Evolutionary conservation across 2,113 vertebrate species (phyloP).

Genomic region (Bambusicola thoracicus): DNA sequence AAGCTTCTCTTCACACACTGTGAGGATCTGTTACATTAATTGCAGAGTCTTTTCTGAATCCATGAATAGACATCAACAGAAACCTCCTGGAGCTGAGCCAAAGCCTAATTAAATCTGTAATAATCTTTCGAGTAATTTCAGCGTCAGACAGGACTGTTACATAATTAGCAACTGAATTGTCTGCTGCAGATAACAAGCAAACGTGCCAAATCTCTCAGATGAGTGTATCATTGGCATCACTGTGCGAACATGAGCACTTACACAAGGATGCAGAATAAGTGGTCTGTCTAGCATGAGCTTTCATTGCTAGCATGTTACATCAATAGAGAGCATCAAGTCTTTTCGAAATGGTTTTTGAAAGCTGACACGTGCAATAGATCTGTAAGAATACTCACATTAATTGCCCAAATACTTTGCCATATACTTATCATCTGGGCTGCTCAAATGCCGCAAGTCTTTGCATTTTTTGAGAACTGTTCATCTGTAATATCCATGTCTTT

Average conservation of each 20-base stretch:
- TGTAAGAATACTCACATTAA: not conserved
- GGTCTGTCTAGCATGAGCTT: not conserved
- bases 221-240: not conserved
- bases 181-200: not conserved
- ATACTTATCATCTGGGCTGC: not conserved
- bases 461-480: not conserved
- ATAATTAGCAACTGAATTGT: not conserved
- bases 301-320: not conserved
- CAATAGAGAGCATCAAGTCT: not conserved
- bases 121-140: not conserved
- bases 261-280: not conserved
- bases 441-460: not conserved
- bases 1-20: not conserved
- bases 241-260: not conserved
- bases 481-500: not conserved
- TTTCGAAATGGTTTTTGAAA: not conserved
- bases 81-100: constrained; percentile 29
- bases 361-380: not conserved
- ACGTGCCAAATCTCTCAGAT: not conserved
- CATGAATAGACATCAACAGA: constrained; percentile 19
- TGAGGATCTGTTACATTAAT: not conserved
- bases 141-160: not conserved
- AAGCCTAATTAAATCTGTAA: constrained; percentile 32
- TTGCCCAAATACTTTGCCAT: not conserved
- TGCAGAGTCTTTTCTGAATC: not conserved